These are phyloP conservation scores for Orchestia grillus DNA, from an alignment of 1,140 invertebrate species.

Conservation along the genomic window DNA sequence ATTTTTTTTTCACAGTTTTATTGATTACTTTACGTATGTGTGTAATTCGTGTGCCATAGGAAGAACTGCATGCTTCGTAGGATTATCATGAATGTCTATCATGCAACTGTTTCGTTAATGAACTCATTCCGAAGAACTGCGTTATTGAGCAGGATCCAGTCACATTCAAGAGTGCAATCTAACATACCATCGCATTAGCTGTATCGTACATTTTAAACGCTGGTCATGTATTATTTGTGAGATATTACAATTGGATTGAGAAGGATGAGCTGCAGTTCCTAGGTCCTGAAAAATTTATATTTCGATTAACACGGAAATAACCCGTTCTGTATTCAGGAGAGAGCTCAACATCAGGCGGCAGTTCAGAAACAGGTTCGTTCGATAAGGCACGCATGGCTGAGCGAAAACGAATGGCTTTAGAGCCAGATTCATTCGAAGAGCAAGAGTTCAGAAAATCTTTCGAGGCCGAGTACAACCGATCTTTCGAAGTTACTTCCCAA, in stretches of 20 bases:
- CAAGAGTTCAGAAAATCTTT: conserved; percentile 43
- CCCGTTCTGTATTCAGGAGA: conserved; percentile 57
- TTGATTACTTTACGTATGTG: too few species aligned
- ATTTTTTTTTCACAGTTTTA: too few species aligned
- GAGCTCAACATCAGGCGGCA: conserved; percentile 61
- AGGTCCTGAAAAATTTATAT: background rate
- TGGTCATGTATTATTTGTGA: background rate
- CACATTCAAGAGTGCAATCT: too few species aligned
- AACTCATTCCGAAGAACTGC: too few species aligned
- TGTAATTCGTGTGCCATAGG: too few species aligned
- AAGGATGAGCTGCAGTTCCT: background rate
- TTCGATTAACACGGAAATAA: background rate
- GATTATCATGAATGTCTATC: too few species aligned
- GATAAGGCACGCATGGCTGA: conserved; percentile 50
- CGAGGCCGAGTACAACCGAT: conserved; percentile 48
- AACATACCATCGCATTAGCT: background rate
- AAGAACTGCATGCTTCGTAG: too few species aligned
- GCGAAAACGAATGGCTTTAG: conserved; percentile 35
- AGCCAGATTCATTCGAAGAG: conserved; percentile 24
- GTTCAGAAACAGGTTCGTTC: conserved; percentile 59
- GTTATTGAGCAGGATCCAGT: too few species aligned
- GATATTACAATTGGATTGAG: background rate
- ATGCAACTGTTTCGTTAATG: too few species aligned
- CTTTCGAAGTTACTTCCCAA: conserved; percentile 29
- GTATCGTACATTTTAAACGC: background rate